Base-by-base conservation (phyloP, 92 coral and sea anemone genomes). In the Blastomussa wellsi region DNA sequence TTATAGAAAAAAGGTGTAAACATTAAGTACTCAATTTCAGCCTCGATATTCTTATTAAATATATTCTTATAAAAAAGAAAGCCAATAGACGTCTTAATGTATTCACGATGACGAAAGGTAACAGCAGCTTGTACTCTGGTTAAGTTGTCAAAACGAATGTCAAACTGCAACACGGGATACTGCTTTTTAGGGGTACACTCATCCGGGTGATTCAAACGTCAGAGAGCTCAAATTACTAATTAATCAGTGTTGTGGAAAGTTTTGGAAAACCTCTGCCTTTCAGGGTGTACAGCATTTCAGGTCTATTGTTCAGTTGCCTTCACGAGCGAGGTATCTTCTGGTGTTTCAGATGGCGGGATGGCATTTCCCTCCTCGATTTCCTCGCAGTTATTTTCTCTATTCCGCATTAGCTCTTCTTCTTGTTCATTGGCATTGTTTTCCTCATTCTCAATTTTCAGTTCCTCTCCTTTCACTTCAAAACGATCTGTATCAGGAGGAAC, bases 381-480 rank as follows among this genome's bases (percentile, higher is more conserved):
- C 0, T 28, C 68, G 1, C 68, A 0, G 68, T 70, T 73, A 31
- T 22, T 15, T 53, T 47, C 28, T 14, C 22, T 47, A 14, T 19
- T 28, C 20, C n/a, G n/a, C n/a, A n/a, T 33, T 0, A 32, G n/a
- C 7, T 41, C 52, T 7, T 26, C 53, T 16, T 70, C 85, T 32
- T 69, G 49, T 70, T 81, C n/a, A 20, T 49, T 81, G 66, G 26
- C 24, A 33, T 70, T 38, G 70, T 33, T 51, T 20, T 68, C 57
- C 14, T 31, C 44, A 17, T 24, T 59, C 62, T 81, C 37, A 14
- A 81, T 36, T 22, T 24, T 16, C 44, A 42, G 7, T 47, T 26
- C 68, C 44, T 52, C 85, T 29, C 60, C 77, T 26, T 2, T 36
- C 51, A 47, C 64, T 2, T 16, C 41, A 16, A 0, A 0, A 31